Base-by-base conservation (phyloP, 2,888 invertebrate species). In the Morpho deidamia region DNA sequence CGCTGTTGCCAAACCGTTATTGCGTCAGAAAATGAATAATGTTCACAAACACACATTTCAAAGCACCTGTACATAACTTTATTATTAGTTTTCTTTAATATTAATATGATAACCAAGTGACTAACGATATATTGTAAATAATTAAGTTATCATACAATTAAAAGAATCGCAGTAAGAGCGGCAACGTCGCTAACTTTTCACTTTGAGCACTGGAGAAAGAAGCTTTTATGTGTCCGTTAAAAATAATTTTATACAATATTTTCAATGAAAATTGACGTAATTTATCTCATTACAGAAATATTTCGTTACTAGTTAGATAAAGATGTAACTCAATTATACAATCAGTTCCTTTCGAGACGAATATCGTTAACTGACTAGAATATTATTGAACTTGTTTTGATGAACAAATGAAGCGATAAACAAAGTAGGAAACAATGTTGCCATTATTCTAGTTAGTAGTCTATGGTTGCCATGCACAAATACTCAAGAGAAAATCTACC, bases 1-100 rank as follows among this genome's bases (percentile, higher is more conserved):
- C 86, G 79, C 74, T 83, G 88, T 87, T 88, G 88, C 86, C 88
- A 86, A 80, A 78, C 81, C 69, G 85, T 71, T 80, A 81, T 89
- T 88, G 88, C 88, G 81, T 89, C 88, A 89, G 89, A 87, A 69
- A 83, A 60, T 78, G 70, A 69, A 74, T 68, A 81, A 65, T 75
- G 81, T 82, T 85, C 83, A 79, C 75, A 78, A 66, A 67, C 71
- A 81, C 74, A 78, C 87, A 87, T 87, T 83, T 85, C 87, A 83
- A 74, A 63, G 73, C 74, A 79, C 74, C 74, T 70, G 61, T 75
- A 67, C 83, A 84, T 84, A 71, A 81, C 78, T 82, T 76, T 65
- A 54, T 56, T 44, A 63, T 69, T 66, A 58, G 53, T 60, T 53
- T 64, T 67, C 65, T 62, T 55, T 52, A 66, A 60, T 69, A 33